These are phyloP conservation scores for Pelvicachromis taeniatus DNA, from an alignment of 2,113 vertebrate species.

Conservation along the genomic window DNA sequence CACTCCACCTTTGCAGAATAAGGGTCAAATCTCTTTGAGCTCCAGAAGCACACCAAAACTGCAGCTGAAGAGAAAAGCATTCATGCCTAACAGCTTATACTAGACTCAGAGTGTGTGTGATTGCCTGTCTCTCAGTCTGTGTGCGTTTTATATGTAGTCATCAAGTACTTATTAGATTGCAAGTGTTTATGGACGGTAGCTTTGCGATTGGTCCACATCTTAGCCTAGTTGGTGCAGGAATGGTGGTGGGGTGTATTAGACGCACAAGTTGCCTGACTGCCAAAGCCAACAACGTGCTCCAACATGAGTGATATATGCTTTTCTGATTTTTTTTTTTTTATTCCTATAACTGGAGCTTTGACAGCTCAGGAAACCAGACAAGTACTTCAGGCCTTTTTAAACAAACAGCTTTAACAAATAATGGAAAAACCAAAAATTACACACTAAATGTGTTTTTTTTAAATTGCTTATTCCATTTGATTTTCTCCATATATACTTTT, in stretches of 20 bases:
- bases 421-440: not conserved
- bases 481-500: conserved; percentile 7
- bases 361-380: conserved; percentile 3
- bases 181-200: not conserved
- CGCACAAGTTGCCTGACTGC: conserved; percentile 60
- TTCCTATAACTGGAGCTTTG: not conserved
- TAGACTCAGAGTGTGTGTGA: not conserved
- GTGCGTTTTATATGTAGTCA: not conserved
- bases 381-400: conserved; percentile 72
- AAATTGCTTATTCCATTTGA: not conserved
- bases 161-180: not conserved
- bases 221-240: conserved; percentile 23
- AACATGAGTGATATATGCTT: not conserved
- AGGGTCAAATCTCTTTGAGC: not conserved
- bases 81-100: not conserved
- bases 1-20: conserved; percentile 43
- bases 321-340: not conserved
- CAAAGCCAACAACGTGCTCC: not conserved
- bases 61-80: not conserved
- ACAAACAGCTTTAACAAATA: not conserved
- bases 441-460: not conserved
- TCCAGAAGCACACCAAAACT: not conserved
- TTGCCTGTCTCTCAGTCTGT: not conserved
- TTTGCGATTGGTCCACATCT: conserved; percentile 2
- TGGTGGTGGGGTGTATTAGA: conserved; percentile 54